Base-by-base conservation (phyloP, 2,888 invertebrate species). In the Lithosia quadra region DNA sequence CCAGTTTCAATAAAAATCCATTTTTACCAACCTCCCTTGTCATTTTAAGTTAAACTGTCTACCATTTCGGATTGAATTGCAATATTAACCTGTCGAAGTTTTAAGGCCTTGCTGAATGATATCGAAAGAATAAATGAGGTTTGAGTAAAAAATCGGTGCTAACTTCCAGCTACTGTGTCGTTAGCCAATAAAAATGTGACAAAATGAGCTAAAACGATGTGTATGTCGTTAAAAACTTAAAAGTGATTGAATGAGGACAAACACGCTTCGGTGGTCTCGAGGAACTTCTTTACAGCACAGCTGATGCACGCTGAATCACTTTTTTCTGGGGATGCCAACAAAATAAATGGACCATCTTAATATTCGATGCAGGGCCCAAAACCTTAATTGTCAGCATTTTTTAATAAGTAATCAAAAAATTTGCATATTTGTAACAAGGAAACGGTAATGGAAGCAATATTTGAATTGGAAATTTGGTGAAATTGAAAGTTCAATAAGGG, bases 171-270 rank as follows among this genome's bases (percentile, higher is more conserved):
- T 64, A 74, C 67, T 1, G 64, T 33, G 68, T 73, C 72, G 72
- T 74, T 72, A 72, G 22, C 63, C 55, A 76, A 71, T 77, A 72
- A 76, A 77, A 74, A 79, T 67, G 75, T 74, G 69, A 64, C 80
- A 82, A 79, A 81, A 82, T 76, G 77, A 71, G 77, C 55, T 78
- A 81, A 80, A 86, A 86, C 74, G 82, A 82, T 84, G 78, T 83
- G 81, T 81, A 76, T 78, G 78, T 80, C 80, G 82, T 84, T 84
- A 85, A 86, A 85, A 84, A 85, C 75, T 80, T 87, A 87, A 89
- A 88, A 83, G 73, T 83, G 84, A 88, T 87, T 77, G 86, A 91
- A 90, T 87, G 89, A 81, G 90, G 88, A 75, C 89, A 79, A 76
- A 53, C 77, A 82, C 80, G 85, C 81, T 85, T 76, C 65, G 84